A percentile compares a stretch with the other conserved stretches of the same genome.
These are phyloP conservation scores for Nematolebias whitei DNA, from an alignment of 2,113 vertebrate species.

Conservation along the genomic window DNA sequence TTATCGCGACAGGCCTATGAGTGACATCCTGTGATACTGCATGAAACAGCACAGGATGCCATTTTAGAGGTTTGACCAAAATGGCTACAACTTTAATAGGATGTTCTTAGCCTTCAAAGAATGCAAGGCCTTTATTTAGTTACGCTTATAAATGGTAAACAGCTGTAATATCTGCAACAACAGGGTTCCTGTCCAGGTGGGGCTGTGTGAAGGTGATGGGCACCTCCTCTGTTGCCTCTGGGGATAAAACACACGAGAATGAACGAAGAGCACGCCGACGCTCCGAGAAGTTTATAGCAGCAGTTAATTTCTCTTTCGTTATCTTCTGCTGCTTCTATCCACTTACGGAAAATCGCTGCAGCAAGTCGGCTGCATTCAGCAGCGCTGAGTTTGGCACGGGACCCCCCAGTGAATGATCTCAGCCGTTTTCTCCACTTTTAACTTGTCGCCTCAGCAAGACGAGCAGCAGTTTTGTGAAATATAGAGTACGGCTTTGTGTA, in stretches of 20 bases:
- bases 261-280: conserved; percentile 15
- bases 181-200: conserved; percentile 14
- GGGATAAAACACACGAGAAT: conserved; percentile 25
- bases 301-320: background rate
- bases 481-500: background rate
- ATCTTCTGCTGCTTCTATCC: conserved; percentile 21
- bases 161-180: too few relatives aligned
- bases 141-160: background rate
- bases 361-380: conserved; percentile 27
- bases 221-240: conserved; percentile 7
- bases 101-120: too few relatives aligned
- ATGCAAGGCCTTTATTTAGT: too few relatives aligned
- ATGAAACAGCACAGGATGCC: too few relatives aligned
- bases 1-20: too few relatives aligned
- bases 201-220: conserved; percentile 40
- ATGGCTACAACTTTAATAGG: too few relatives aligned
- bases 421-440: conserved; percentile 35
- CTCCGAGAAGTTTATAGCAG: conserved; percentile 23
- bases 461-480: conserved; percentile 38
- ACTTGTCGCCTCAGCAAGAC: conserved; percentile 56
- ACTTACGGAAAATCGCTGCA: conserved; percentile 17
- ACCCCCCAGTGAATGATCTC: conserved; percentile 12
- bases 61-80: too few relatives aligned
- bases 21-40: too few relatives aligned
- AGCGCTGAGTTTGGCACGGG: conserved; percentile 8